Base-by-base conservation (phyloP, 2,888 invertebrate species). In the Gibbula magus region DNA sequence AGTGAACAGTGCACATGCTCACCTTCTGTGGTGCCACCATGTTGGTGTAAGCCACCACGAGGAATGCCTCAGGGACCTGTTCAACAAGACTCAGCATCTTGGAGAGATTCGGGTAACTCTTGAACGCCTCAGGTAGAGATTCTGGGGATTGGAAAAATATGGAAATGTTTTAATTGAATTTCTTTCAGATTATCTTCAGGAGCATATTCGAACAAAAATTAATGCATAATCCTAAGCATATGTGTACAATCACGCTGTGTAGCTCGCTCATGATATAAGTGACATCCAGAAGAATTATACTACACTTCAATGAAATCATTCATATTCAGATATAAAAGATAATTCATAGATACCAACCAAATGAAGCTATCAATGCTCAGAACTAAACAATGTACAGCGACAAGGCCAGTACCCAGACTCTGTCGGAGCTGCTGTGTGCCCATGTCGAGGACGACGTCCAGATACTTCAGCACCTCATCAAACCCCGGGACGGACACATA, bases 51-150 rank as follows among this genome's bases (percentile, higher is more conserved):
- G 85, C 75, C 20, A 83, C 82, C 1, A 85, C 85, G 67, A 85
- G 85, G 73, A 85, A 81, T 22, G 88, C 79, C 10, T 87, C 80
- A 51, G 90, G 89, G 2, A 85, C 32, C 10, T 84, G 74, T 20
- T 87, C 84, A 61, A 88, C 75, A 20, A 89, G 67, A 18, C 82
- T 51, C 79, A 86, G 70, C 20, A 88, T 74, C 66, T 85, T 87
- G 73, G 81, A 74, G 81, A 89, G 75, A 66, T 86, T 86, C 25
- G 88, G 88, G 67, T 86, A 88, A n/a, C 83, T 84, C 13, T 80
- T 53, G 20, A 88, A 84, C 2, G 83, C 79, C 13, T 66, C 79
- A 18, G 78, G 78, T n/a, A 81, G 10, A 13, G 79, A 53, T 4
- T 45, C 83, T 83, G 74, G 4, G 20, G 39, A 45, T 18, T 25